Conservation (phyloP, 2,113 vertebrate genomes). For the Siphamia tubifer region DNA sequence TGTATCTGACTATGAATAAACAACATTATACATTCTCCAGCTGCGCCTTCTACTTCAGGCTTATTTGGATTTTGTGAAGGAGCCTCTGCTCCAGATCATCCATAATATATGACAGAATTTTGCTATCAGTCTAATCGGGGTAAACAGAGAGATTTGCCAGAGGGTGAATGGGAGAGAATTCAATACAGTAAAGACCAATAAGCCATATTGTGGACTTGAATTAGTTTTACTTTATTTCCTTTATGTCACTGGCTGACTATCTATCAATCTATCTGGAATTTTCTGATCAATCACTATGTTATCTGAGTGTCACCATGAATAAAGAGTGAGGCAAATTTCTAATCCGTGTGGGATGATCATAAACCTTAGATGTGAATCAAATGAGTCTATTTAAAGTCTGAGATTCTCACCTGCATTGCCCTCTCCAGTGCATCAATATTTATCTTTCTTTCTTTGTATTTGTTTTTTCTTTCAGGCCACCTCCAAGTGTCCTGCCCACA, state of each 20-base stretch:
- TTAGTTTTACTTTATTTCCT: not conserved
- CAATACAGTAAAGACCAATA: constrained; percentile 36
- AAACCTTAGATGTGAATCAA: not conserved
- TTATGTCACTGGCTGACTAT: too few relatives aligned
- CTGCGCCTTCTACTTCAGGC: constrained; percentile 36
- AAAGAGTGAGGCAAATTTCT: not conserved
- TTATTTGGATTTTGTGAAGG: constrained; percentile 61
- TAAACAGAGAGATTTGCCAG: constrained; percentile 65
- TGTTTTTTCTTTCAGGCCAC: constrained; percentile 15
- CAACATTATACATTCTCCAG: constrained; percentile 55
- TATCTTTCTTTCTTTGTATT: not conserved
- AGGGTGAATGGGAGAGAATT: constrained; percentile 50
- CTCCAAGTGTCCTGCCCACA: constrained; percentile 49
- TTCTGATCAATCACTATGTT: too few relatives aligned
- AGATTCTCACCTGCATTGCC: not conserved
- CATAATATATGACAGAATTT: constrained; percentile 69
- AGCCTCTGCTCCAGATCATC: constrained; percentile 58
- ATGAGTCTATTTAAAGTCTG: not conserved
- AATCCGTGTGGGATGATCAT: not conserved
- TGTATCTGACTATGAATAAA: constrained; percentile 52
- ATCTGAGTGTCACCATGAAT: not conserved
- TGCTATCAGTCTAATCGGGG: constrained; percentile 64
- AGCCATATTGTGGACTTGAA: constrained; percentile 2
- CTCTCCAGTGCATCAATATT: not conserved
- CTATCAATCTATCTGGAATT: too few relatives aligned